phyloP scores from a whole-genome alignment of 2,113 vertebrate species.

The Callocephalon fimbriatum region DNA sequence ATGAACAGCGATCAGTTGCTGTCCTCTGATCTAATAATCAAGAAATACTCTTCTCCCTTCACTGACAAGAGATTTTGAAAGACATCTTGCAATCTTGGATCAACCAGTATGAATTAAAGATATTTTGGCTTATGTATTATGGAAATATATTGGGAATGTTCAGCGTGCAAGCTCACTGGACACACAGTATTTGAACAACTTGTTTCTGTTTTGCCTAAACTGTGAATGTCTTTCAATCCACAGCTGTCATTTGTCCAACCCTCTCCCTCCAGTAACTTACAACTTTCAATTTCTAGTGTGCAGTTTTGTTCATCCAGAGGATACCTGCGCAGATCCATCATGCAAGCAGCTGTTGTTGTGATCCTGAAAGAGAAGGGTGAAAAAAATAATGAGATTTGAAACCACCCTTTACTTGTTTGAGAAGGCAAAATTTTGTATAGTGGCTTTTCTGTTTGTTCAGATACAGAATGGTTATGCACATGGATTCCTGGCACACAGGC shows the following conservation, averaged over 20 bases:
- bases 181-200: background rate
- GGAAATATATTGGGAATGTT: background rate
- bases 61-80: background rate
- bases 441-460: background rate
- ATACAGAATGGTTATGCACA: background rate
- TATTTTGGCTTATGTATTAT: background rate
- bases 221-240: background rate
- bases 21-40: background rate
- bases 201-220: background rate
- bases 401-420: background rate
- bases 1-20: background rate
- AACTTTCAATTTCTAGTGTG: conserved; percentile 94
- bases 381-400: background rate
- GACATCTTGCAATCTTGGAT: background rate
- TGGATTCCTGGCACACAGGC: background rate
- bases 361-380: conserved; percentile 77
- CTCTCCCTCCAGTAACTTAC: conserved; percentile 80
- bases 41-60: background rate
- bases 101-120: background rate
- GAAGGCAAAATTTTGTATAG: background rate
- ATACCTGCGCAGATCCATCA: conserved; percentile 95
- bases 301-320: conserved; percentile 95
- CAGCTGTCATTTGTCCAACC: background rate
- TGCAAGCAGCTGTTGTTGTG: conserved; percentile 94
- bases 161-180: background rate